Base-by-base conservation (phyloP, 2,113 vertebrate species). In the Megalops atlanticus region DNA sequence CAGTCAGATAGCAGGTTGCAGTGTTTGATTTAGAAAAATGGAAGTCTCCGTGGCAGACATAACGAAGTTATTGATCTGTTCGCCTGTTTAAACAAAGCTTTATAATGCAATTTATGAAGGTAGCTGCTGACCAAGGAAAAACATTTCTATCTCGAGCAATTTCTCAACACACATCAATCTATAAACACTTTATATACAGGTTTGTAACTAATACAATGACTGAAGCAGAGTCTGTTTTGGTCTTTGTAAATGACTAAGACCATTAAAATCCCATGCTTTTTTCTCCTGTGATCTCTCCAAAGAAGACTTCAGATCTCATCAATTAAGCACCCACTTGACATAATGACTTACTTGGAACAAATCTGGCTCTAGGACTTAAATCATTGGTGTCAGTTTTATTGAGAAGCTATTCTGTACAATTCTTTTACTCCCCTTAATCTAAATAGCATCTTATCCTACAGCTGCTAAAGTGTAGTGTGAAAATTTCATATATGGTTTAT, bases 111-210 rank as follows among this genome's bases (percentile, higher is more conserved):
- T 84, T 88, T 82, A 64, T 45, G 47, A 54, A 84, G 84, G 74
- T 74, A 88, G 87, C 84, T 49, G 71, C 82, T 80, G 78, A 88
- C 41, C 80, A 79, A 35, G 78, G 83, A 76, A 85, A 90, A 80
- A 81, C 79, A 74, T 88, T 90, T 86, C 83, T 80, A 86, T 83
- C 77, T 84, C 82, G 87, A 91, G 89, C 84, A 87, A 91, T 89
- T 83, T 2, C 35, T 80, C 83, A 84, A 88, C 87, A 87, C 81
- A 87, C 73, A 43, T 36, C 79, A 69, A 80, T 38, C 82, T 77
- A 74, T 27, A 77, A 74, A 78, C 52, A 43, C 73, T 45, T 16
- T 73, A 70, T n/a, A 58, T 52, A 36, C n/a, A n/a, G n/a, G n/a
- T n/a, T n/a, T n/a, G n/a, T 49, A 45, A 68, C 64, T 84, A 7